Conservation (phyloP, 2,888 invertebrate species). For the Patella pellucida region DNA sequence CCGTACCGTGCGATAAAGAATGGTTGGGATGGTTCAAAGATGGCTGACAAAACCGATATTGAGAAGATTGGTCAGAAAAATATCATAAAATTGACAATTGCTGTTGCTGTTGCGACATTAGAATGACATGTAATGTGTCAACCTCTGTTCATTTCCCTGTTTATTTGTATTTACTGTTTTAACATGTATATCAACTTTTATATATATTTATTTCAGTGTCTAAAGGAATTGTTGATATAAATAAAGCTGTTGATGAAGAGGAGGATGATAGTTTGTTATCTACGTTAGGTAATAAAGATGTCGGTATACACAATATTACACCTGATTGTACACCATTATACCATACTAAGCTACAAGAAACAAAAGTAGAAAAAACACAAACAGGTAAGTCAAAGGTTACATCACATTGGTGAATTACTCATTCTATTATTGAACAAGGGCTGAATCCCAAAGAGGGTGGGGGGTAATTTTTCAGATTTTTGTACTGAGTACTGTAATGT, state of each 20-base stretch:
- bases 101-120: too few relatives aligned
- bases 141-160: too few relatives aligned
- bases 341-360: constrained; percentile 51
- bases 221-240: constrained; percentile 58
- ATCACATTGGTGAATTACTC: not conserved
- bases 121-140: not conserved
- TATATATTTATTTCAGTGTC: constrained; percentile 55
- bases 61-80: too few relatives aligned
- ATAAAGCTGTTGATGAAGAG: constrained; percentile 55
- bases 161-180: too few relatives aligned
- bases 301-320: constrained; percentile 57
- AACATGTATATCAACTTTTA: not conserved
- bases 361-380: constrained; percentile 40
- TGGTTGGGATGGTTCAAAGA: too few relatives aligned
- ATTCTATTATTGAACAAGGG: too few relatives aligned
- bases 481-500: too few relatives aligned
- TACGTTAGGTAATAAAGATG: constrained; percentile 49
- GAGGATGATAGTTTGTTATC: constrained; percentile 61
- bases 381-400: constrained; percentile 39
- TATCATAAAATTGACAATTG: too few relatives aligned
- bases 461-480: too few relatives aligned
- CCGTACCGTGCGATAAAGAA: too few relatives aligned
- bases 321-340: constrained; percentile 59
- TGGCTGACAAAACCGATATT: too few relatives aligned
- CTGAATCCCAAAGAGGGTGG: too few relatives aligned